Conservation (phyloP, 1,140 invertebrate species). For the Wiebesia pumilae region DNA sequence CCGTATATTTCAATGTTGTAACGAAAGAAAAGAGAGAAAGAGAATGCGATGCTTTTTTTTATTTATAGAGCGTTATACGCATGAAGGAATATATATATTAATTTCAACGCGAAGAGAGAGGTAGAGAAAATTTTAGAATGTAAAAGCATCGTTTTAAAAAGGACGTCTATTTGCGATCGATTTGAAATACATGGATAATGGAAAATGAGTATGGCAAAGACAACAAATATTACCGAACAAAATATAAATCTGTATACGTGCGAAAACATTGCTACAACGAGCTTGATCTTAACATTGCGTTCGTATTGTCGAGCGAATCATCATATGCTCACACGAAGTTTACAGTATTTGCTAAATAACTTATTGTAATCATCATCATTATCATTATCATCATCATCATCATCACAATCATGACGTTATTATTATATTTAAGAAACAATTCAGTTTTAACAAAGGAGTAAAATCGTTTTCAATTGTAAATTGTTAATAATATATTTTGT, state of each 20-base stretch:
- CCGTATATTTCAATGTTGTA: conserved; percentile 14
- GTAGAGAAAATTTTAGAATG: no score
- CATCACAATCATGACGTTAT: conserved; percentile 37
- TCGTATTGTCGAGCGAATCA: conserved; percentile 39
- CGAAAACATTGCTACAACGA: not conserved
- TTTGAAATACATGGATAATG: not conserved
- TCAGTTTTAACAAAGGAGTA: conserved; percentile 44
- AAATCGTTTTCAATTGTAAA: conserved; percentile 48
- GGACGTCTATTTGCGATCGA: not conserved
- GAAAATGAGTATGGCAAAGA: not conserved
- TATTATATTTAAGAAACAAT: conserved; percentile 39
- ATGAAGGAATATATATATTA: not conserved
- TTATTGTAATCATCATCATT: conserved; percentile 39
- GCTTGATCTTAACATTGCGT: conserved; percentile 41
- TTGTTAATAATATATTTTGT: conserved; percentile 52
- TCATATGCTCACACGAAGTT: conserved; percentile 30
- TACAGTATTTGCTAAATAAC: conserved; percentile 29
- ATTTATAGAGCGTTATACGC: not conserved
- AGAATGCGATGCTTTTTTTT: conserved; percentile 31
- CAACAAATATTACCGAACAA: conserved; percentile 2
- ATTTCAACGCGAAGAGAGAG: not conserved
- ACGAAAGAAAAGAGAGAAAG: conserved; percentile 41
- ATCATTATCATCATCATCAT: conserved; percentile 29
- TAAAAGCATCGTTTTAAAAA: not conserved
- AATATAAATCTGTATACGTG: not conserved